Conservation (phyloP, 1,140 invertebrate genomes). For the Microplitis mediator region DNA sequence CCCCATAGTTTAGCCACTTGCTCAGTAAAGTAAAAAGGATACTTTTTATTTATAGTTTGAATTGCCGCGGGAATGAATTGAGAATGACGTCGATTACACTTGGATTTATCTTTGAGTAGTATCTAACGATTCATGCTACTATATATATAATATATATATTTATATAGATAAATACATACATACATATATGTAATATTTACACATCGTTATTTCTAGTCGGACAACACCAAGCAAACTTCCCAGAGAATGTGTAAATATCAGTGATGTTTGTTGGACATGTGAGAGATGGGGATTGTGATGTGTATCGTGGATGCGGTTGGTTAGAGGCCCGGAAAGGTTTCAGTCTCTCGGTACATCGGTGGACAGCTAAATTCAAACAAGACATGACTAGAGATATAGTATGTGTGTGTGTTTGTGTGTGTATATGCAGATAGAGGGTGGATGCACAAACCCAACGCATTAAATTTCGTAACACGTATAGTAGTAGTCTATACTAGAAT, state of each 20-base stretch:
- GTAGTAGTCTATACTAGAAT: too few species aligned
- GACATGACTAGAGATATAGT: constrained; percentile 13
- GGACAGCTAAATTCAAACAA: constrained; percentile 29
- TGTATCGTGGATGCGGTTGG: neutral
- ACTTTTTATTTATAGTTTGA: neutral
- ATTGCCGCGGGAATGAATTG: neutral
- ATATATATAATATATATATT: neutral
- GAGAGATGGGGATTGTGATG: constrained; percentile 4
- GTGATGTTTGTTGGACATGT: constrained; percentile 14
- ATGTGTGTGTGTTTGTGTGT: neutral
- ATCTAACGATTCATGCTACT: constrained; percentile 2
- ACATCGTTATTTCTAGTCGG: constrained; percentile 24
- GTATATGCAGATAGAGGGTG: constrained; percentile 4
- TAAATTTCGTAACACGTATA: constrained; percentile 21
- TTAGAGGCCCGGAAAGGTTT: constrained; percentile 21
- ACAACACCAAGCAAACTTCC: constrained; percentile 5
- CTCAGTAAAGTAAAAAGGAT: too few species aligned
- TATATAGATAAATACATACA: neutral
- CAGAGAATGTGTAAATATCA: constrained; percentile 1
- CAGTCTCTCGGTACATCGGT: constrained; percentile 15
- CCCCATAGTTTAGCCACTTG: constrained; percentile 13
- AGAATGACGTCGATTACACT: constrained; percentile 7
- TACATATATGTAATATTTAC: constrained; percentile 16
- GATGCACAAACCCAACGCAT: constrained; percentile 21
- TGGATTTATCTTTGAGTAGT: neutral